Percentiles rank a stretch among this genome's conserved stretches.
Evolutionary conservation across 2,888 invertebrate genomes (phyloP).

Genomic region (Limnephilus marmoratus): DNA sequence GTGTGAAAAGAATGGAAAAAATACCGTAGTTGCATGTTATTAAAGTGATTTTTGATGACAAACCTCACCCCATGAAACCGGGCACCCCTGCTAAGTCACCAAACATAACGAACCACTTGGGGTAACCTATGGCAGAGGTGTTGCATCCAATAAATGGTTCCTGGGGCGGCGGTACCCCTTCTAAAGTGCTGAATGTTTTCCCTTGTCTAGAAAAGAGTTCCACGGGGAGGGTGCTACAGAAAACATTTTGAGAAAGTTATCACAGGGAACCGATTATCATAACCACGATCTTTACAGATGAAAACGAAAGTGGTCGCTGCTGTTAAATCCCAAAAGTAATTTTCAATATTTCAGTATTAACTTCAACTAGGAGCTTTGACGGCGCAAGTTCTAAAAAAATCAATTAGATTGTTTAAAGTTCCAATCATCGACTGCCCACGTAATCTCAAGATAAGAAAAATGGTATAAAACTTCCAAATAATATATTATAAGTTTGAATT

Average conservation of each 20-base stretch:
- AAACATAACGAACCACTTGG: no score
- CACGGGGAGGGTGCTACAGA: no score
- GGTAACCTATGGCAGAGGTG: no score
- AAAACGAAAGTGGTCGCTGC: neutral
- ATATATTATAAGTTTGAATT: conserved; percentile 9
- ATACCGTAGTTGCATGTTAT: no score
- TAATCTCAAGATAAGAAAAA: neutral
- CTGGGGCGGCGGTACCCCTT: no score
- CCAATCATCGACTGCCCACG: neutral
- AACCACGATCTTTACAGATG: neutral
- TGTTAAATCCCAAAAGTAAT: neutral
- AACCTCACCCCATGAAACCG: no score
- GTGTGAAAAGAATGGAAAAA: no score
- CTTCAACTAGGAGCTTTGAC: neutral
- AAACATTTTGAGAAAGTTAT: neutral
- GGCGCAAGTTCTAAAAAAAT: neutral
- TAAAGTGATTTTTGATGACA: no score
- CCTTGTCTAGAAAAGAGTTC: no score
- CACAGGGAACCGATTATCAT: neutral
- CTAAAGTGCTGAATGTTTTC: no score
- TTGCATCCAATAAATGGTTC: no score
- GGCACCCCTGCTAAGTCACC: no score
- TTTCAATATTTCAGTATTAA: neutral
- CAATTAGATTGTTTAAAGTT: neutral
- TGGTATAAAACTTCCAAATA: neutral